Percentiles rank a stretch among this genome's conserved stretches.
Evolutionary conservation across 2,797 vertebrate genomes (phyloP).

Genomic region (Benthosema pterotum): DNA sequence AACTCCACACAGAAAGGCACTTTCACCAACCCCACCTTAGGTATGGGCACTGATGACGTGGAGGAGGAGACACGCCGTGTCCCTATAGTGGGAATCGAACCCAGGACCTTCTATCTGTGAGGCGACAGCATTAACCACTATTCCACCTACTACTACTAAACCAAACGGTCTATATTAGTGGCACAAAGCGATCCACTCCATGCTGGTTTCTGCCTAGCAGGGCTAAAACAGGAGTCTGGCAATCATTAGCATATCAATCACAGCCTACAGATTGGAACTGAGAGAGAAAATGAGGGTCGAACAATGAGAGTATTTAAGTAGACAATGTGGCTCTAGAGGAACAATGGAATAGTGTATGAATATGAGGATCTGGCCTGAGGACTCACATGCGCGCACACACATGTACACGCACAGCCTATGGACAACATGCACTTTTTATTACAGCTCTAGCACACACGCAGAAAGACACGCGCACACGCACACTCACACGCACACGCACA

Average conservation of each 20-base stretch:
- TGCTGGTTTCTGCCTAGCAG: neutral
- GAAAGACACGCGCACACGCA: slow-evolving; percentile 4
- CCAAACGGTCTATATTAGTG: slow-evolving; percentile 4
- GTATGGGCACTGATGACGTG: too few species aligned
- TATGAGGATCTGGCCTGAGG: neutral
- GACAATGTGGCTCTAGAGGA: too few species aligned
- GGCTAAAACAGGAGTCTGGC: slow-evolving; percentile 1
- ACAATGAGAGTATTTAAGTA: slow-evolving; percentile 11
- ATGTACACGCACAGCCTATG: slow-evolving; percentile 2
- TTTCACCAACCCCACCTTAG: too few species aligned
- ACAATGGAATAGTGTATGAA: too few species aligned
- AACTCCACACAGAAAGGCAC: too few species aligned
- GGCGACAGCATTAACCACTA: too few species aligned
- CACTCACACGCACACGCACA: neutral
- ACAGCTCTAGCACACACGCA: neutral
- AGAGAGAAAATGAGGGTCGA: slow-evolving; percentile 12
- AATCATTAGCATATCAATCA: slow-evolving; percentile 13
- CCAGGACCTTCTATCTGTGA: too few species aligned
- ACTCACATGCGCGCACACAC: neutral
- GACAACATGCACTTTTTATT: too few species aligned
- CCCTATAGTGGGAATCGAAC: too few species aligned
- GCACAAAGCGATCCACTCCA: slow-evolving; percentile 19
- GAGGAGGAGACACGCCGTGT: too few species aligned
- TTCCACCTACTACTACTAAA: neutral
- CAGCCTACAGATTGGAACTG: slow-evolving; percentile 13